Evolutionary conservation across 2,113 vertebrate species (phyloP).

Genomic region (Catagonus wagneri): DNA sequence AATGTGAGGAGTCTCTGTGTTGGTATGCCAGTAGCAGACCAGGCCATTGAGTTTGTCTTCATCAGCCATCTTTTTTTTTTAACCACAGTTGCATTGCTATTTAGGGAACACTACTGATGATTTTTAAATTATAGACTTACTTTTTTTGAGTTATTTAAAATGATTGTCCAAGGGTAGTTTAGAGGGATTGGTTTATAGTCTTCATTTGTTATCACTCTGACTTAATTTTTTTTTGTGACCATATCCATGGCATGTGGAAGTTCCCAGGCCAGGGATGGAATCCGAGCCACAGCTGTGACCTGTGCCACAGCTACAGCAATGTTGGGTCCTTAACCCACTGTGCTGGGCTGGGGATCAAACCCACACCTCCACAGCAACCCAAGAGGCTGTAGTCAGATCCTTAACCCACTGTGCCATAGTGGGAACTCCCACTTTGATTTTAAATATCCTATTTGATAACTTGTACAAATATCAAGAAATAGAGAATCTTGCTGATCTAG

Average conservation of each 20-base stretch:
- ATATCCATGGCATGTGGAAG: too few species aligned
- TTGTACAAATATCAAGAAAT: neutral
- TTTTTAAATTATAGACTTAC: constrained; percentile 42
- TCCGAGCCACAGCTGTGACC: too few species aligned
- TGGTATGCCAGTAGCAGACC: neutral
- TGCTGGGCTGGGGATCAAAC: too few species aligned
- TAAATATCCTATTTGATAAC: neutral
- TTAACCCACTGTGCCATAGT: too few species aligned
- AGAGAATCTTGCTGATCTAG: neutral
- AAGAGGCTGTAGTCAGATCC: too few species aligned
- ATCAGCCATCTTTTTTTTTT: neutral
- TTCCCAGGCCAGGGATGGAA: too few species aligned
- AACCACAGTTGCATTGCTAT: neutral
- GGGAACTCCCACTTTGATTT: neutral
- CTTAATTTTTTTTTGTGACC: neutral
- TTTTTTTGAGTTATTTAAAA: constrained; percentile 16
- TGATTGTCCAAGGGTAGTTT: constrained; percentile 16
- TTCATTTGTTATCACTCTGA: constrained; percentile 29
- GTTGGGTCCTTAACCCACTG: too few species aligned
- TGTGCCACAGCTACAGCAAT: too few species aligned
- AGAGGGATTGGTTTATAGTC: constrained; percentile 10
- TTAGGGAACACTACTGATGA: neutral
- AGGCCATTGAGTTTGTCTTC: neutral
- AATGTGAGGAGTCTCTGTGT: neutral
- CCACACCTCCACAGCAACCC: too few species aligned